Evolutionary conservation across 2,888 invertebrate species (phyloP).

Genomic region (Melipona bicolor): DNA sequence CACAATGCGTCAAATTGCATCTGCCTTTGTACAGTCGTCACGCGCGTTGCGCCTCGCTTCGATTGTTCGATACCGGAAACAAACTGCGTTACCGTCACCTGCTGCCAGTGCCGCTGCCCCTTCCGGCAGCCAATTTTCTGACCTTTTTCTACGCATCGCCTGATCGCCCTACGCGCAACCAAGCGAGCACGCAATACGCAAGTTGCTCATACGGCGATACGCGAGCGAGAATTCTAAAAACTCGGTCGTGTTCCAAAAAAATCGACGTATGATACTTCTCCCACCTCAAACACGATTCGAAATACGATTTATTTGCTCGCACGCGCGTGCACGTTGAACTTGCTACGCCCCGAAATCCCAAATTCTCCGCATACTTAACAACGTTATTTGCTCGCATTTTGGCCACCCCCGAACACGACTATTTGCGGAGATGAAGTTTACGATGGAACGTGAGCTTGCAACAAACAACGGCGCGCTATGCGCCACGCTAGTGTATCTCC

Average conservation of each 20-base stretch:
- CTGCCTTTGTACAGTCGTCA: conserved; percentile 68
- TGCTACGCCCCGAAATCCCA: background rate
- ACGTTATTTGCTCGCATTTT: conserved; percentile 15
- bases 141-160: conserved; percentile 49
- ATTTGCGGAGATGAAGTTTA: conserved; percentile 32
- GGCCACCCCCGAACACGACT: conserved; percentile 28
- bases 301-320: background rate
- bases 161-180: conserved; percentile 9
- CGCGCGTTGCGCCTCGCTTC: conserved; percentile 64
- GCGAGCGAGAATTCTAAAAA: background rate
- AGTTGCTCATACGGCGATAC: background rate
- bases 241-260: background rate
- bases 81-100: conserved; percentile 72
- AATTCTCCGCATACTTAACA: background rate
- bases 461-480: conserved; percentile 23
- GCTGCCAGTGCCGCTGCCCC: conserved; percentile 41
- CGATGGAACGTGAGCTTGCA: background rate
- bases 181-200: background rate
- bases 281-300: background rate
- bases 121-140: conserved; percentile 69
- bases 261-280: no score
- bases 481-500: background rate
- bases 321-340: background rate
- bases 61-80: conserved; percentile 73
- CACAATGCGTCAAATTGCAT: conserved; percentile 71